Base-by-base conservation (phyloP, 2,797 vertebrate species). In the Margarornis squamiger region DNA sequence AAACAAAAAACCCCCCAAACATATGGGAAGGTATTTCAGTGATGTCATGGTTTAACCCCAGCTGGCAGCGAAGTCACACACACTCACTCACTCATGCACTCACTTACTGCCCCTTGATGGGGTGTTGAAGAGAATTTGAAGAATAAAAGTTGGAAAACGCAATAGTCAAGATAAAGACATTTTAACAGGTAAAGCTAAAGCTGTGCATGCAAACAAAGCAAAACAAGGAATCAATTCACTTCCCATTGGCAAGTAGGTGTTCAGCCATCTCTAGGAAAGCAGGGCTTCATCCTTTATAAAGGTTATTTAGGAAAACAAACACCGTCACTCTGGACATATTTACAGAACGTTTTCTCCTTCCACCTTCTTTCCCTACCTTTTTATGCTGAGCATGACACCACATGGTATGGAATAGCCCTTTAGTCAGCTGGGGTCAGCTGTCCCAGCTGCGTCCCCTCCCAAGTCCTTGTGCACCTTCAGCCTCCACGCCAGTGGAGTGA, bases 241-340 rank as follows among this genome's bases (percentile, higher is more conserved):
- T 55, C 41, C 16, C 36, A n/a, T 27, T 10, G 16, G 6, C 46
- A 68, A 62, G 54, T 26, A 61, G 34, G 39, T 61, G 48, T 62
- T 75, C 55, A 48, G 41, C 15, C 26, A 32, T 32, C 41, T 21
- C 36, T 48, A 21, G 55, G 48, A 36, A 12, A 54, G 30, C 62
- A 20, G 41, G 10, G 13, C 26, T 39, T 20, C 55, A 36, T 23
- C 14, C 45, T 22, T 10, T 0, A 0, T 5, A 23, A 14, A 2
- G 18, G 22, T 62, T 23, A 55, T 19, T 49, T 49, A 16, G 26
- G 41, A 55, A 70, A 57, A 38, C 2, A 55, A 75, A 70, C 2
- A 2, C 12, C 22, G 18, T 70, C 55, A 38, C 0, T 17, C 41
- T 7, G 22, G 32, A 29, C 5, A 0, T 27, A 74, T 27, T 61